Evolutionary conservation across 2,888 invertebrate species (phyloP).

Genomic region (Sipha maydis): DNA sequence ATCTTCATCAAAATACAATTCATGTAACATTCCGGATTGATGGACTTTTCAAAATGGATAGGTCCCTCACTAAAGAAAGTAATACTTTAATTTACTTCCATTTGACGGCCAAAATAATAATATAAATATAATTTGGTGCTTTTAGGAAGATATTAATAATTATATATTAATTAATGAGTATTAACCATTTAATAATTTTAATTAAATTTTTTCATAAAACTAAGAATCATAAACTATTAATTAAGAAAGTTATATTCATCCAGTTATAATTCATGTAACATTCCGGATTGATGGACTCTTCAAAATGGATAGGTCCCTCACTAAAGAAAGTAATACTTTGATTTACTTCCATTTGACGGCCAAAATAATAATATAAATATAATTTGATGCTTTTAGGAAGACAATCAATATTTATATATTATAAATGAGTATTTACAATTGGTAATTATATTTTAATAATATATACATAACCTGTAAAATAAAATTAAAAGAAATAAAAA

Average conservation of each 20-base stretch:
- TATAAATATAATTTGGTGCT: constrained; percentile 50
- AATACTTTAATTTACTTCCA: constrained; percentile 47
- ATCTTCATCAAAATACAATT: not conserved
- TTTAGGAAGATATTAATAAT: constrained; percentile 38
- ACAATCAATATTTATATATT: not conserved
- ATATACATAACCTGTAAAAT: too few species aligned
- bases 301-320: not conserved
- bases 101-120: constrained; percentile 49
- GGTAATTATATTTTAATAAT: too few species aligned
- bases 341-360: constrained; percentile 17
- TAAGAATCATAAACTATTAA: too few species aligned
- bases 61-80: constrained; percentile 45
- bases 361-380: not conserved
- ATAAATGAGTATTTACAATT: not conserved
- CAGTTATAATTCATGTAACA: not conserved
- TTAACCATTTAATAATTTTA: too few species aligned
- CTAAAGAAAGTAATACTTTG: not conserved
- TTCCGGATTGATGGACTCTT: constrained; percentile 7
- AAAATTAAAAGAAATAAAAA: too few species aligned
- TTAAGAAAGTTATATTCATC: too few species aligned
- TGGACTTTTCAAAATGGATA: constrained; percentile 3
- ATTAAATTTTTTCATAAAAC: too few species aligned
- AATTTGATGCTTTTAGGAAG: constrained; percentile 31
- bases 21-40: constrained; percentile 47
- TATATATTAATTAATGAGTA: too few species aligned